Evolutionary conservation across 2,888 invertebrate species (phyloP).

Genomic region (Drosophila ezoana): DNA sequence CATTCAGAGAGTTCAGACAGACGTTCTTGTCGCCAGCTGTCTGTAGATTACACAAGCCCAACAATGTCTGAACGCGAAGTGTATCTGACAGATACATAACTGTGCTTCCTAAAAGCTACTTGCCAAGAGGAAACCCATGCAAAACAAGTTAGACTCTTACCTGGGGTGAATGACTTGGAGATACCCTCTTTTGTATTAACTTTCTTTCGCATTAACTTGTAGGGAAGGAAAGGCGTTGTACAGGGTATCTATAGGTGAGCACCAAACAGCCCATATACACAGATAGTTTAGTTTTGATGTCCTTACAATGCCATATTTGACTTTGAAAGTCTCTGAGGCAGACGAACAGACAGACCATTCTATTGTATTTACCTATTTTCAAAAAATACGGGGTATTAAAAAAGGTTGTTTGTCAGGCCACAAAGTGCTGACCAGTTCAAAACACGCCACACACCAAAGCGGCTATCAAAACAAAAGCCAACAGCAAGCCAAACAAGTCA

Average conservation of each 20-base stretch:
- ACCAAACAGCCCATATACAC: too few relatives aligned
- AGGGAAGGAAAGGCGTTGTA: too few relatives aligned
- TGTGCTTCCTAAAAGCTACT: constrained; percentile 13
- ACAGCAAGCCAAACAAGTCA: constrained; percentile 63
- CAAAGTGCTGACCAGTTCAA: constrained; percentile 10
- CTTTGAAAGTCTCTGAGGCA: too few relatives aligned
- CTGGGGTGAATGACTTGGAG: neutral
- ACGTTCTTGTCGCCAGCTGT: constrained; percentile 19
- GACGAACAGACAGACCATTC: neutral
- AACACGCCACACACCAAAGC: constrained; percentile 64
- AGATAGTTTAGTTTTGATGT: too few relatives aligned
- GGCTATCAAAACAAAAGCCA: constrained; percentile 69
- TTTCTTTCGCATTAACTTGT: too few relatives aligned
- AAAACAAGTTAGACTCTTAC: neutral
- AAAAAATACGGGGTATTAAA: neutral
- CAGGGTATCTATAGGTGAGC: too few relatives aligned
- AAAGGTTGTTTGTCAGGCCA: constrained; percentile 19
- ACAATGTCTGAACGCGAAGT: constrained; percentile 15
- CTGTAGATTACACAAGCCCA: constrained; percentile 33
- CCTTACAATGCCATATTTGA: too few relatives aligned
- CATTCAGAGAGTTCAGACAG: constrained; percentile 34
- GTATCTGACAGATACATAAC: constrained; percentile 48
- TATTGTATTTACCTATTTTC: neutral
- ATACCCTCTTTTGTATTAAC: neutral
- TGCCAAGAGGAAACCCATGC: constrained; percentile 33